These are phyloP conservation scores for Aphaenogaster rudis DNA, from an alignment of 1,140 invertebrate species.

Conservation along the genomic window DNA sequence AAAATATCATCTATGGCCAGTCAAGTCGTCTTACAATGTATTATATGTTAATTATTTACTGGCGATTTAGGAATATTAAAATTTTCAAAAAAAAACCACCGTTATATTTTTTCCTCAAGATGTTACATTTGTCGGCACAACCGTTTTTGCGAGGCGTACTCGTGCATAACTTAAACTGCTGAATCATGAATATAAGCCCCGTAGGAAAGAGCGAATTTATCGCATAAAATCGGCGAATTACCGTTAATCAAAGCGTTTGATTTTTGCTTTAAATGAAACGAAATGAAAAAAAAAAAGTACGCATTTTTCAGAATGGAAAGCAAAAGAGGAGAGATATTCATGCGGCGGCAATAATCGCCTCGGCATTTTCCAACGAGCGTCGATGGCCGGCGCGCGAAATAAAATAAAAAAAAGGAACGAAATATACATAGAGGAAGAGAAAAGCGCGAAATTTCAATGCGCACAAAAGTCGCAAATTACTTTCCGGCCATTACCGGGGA, in stretches of 20 bases:
- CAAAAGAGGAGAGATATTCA: slow-evolving; percentile 29
- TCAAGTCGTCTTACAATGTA: too few species aligned
- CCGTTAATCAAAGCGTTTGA: slow-evolving; percentile 53
- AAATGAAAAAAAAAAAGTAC: slow-evolving; percentile 28
- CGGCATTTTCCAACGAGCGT: slow-evolving; percentile 46
- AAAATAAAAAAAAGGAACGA: slow-evolving; percentile 37
- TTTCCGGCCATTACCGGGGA: slow-evolving; percentile 59
- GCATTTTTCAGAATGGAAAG: slow-evolving; percentile 45
- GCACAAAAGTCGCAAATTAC: slow-evolving; percentile 65
- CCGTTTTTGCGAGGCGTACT: not conserved
- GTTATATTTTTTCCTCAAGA: slow-evolving; percentile 14
- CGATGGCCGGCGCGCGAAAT: slow-evolving; percentile 41
- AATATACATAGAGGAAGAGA: slow-evolving; percentile 34
- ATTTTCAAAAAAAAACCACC: not conserved
- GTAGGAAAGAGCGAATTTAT: slow-evolving; percentile 9
- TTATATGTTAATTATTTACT: too few species aligned
- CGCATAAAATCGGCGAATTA: slow-evolving; percentile 43
- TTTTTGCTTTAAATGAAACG: slow-evolving; percentile 54
- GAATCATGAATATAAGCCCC: slow-evolving; percentile 20
- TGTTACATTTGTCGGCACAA: slow-evolving; percentile 19
- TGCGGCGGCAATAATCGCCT: slow-evolving; percentile 57
- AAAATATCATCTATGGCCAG: too few species aligned
- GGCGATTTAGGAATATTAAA: too few species aligned
- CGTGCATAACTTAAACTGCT: not conserved
- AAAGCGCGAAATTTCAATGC: slow-evolving; percentile 63